Percentiles rank a stretch among this genome's conserved stretches.
Conservation (phyloP, 2,888 invertebrate genomes). For the Melanchra persicariae region DNA sequence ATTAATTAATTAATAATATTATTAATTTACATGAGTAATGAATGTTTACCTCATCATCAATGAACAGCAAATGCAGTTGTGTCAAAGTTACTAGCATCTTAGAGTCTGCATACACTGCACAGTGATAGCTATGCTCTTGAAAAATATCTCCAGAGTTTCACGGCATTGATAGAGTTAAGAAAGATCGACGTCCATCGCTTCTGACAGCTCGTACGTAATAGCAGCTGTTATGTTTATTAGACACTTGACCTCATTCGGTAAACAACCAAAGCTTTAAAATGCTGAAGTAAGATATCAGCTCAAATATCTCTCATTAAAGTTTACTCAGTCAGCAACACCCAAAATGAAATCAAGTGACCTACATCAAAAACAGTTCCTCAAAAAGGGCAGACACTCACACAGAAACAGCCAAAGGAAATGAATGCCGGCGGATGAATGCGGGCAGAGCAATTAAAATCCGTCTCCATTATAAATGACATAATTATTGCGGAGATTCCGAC, state of each 20-base stretch:
- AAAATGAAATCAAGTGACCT: conserved; percentile 10
- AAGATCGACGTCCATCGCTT: too few relatives aligned
- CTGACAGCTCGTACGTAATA: too few relatives aligned
- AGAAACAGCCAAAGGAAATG: conserved; percentile 37
- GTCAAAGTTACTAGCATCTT: too few relatives aligned
- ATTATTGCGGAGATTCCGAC: conserved; percentile 68
- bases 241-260: background rate
- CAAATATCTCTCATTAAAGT: background rate
- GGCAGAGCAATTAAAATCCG: conserved; percentile 72
- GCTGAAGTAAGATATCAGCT: background rate
- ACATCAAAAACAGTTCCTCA: conserved; percentile 52
- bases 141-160: too few relatives aligned
- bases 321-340: background rate
- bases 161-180: too few relatives aligned
- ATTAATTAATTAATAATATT: too few relatives aligned
- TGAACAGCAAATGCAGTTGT: too few relatives aligned
- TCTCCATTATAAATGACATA: conserved; percentile 74
- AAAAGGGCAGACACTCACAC: conserved; percentile 28
- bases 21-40: too few relatives aligned
- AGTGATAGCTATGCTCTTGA: too few relatives aligned
- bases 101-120: too few relatives aligned
- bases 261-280: background rate
- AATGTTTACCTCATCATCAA: too few relatives aligned
- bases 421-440: conserved; percentile 52
- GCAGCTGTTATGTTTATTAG: background rate